phyloP scores from a whole-genome alignment of 2,113 vertebrate species.

The Sciurus niger region DNA sequence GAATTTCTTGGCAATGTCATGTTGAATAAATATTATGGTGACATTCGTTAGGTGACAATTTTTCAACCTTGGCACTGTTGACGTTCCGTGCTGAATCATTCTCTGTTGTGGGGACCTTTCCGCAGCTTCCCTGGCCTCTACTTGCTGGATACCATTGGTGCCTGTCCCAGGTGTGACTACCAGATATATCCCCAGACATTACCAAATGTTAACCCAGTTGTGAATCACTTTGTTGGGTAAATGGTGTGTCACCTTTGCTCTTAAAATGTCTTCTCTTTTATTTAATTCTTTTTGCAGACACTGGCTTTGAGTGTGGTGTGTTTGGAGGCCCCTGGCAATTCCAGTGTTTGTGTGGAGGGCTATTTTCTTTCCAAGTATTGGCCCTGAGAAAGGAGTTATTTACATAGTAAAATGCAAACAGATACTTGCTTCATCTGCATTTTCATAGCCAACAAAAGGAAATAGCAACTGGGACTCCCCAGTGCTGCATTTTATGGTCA shows the following conservation, averaged over 20 bases:
- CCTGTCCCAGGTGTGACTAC: background rate
- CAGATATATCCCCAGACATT: background rate
- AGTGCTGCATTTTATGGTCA: background rate
- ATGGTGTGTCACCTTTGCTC: background rate
- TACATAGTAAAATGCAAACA: constrained; percentile 74
- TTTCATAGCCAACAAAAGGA: constrained; percentile 67
- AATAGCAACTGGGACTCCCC: background rate
- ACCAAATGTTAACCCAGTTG: rapidly evolving
- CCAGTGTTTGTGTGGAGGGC: background rate
- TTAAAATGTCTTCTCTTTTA: background rate
- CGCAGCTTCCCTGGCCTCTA: background rate
- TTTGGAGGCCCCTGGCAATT: background rate
- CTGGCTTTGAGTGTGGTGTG: background rate
- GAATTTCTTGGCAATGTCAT: background rate
- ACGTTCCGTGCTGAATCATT: background rate
- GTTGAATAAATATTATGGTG: background rate
- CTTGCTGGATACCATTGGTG: too few species aligned
- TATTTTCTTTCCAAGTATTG: background rate
- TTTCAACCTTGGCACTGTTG: background rate
- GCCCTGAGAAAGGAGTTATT: constrained; percentile 72
- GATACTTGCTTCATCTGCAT: constrained; percentile 69
- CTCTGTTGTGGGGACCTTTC: background rate
- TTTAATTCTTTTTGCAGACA: background rate
- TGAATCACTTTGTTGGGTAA: background rate
- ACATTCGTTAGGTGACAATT: background rate